Percentiles rank a stretch among this genome's conserved stretches.
Evolutionary conservation across 2,888 invertebrate genomes (phyloP).

Genomic region (Ophion obscuratus): DNA sequence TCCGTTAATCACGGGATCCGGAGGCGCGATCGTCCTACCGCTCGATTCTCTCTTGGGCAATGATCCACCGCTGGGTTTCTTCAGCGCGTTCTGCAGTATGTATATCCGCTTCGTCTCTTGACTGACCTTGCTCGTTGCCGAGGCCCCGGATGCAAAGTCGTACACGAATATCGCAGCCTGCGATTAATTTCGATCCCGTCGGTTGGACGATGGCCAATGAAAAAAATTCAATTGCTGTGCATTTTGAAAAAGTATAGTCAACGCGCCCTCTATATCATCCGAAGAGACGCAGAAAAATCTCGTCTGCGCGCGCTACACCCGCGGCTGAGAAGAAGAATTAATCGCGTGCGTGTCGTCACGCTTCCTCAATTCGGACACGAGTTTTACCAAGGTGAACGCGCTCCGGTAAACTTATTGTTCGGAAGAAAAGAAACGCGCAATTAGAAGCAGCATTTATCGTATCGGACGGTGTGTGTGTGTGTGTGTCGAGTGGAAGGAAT

Average conservation of each 20-base stretch:
- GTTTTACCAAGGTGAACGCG: not conserved
- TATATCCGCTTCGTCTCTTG: slow-evolving; percentile 82
- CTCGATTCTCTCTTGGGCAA: slow-evolving; percentile 67
- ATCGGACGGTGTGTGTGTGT: not conserved
- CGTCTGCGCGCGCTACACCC: slow-evolving; percentile 36
- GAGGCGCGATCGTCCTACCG: slow-evolving; percentile 38
- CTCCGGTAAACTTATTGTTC: slow-evolving; percentile 27
- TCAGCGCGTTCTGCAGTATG: slow-evolving; percentile 79
- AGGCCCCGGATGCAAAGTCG: slow-evolving; percentile 81
- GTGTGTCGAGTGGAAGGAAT: slow-evolving; percentile 18
- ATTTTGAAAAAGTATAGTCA: not conserved
- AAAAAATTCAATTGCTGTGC: too few species aligned
- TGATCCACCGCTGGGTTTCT: slow-evolving; percentile 69
- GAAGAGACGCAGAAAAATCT: slow-evolving; percentile 79
- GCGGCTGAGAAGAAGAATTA: slow-evolving; percentile 27
- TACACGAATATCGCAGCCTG: slow-evolving; percentile 82
- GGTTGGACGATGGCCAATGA: too few species aligned
- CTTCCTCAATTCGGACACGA: slow-evolving; percentile 43
- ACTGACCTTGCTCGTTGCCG: slow-evolving; percentile 76
- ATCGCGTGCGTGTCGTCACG: slow-evolving; percentile 56
- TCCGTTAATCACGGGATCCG: slow-evolving; percentile 53
- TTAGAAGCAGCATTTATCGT: slow-evolving; percentile 32
- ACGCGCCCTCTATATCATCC: not conserved
- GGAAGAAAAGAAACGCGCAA: slow-evolving; percentile 47
- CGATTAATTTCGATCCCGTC: not conserved